phyloP scores from a whole-genome alignment of 2,797 vertebrate species.

The Threskiornis aethiopicus region DNA sequence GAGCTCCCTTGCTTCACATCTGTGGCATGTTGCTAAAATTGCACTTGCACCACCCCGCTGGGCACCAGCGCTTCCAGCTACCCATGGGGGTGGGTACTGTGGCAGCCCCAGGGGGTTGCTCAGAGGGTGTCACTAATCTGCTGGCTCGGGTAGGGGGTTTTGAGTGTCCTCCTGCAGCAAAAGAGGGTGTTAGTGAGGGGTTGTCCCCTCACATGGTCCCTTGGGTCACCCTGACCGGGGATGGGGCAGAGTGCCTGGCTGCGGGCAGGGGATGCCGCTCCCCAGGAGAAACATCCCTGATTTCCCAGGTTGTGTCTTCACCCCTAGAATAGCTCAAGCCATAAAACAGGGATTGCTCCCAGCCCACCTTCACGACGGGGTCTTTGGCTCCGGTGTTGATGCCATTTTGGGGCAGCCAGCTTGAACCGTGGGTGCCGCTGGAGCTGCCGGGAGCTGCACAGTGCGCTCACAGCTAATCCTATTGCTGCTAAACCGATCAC shows the following conservation, averaged over 20 bases:
- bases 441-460: fast-evolving
- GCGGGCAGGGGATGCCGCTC: fast-evolving
- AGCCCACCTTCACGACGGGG: fast-evolving
- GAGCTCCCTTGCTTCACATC: neutral
- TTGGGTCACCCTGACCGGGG: fast-evolving
- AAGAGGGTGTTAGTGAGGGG: neutral
- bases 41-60: neutral
- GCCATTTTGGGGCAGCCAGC: neutral
- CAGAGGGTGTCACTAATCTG: fast-evolving
- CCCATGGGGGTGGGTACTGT: neutral
- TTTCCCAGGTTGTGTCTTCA: neutral
- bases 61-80: neutral
- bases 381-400: neutral
- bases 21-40: neutral
- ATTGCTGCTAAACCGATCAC: neutral
- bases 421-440: neutral
- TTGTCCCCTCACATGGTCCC: neutral
- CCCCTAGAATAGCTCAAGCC: neutral
- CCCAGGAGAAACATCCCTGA: neutral
- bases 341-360: neutral
- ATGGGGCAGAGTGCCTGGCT: neutral
- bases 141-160: neutral
- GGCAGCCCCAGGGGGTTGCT: neutral
- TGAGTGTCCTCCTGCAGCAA: neutral
- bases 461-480: fast-evolving